Percentiles rank a stretch among this genome's conserved stretches.
Conservation (phyloP, 2,113 vertebrate genomes). For the Tychaedon coryphoeus region DNA sequence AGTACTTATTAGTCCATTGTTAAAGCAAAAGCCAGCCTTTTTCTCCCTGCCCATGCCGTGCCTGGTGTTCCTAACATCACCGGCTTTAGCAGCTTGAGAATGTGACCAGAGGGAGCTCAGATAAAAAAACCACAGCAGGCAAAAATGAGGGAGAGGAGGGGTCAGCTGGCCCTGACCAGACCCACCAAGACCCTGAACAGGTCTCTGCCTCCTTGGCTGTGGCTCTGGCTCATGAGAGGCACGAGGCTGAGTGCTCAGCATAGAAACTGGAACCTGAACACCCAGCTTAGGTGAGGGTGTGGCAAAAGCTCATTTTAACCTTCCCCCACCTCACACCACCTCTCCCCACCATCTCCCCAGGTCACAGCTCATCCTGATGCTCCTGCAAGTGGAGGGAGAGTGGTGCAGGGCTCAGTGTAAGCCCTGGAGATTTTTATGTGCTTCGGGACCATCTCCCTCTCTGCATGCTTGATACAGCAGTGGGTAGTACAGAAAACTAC, state of each 20-base stretch:
- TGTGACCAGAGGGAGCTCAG: background rate
- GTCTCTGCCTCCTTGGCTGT: background rate
- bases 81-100: background rate
- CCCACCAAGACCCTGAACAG: background rate
- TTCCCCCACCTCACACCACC: background rate
- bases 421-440: accelerated
- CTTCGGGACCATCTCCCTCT: background rate
- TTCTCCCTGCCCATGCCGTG: background rate
- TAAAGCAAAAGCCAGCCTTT: background rate
- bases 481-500: background rate
- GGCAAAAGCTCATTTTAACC: background rate
- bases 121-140: background rate
- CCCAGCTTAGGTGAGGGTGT: background rate
- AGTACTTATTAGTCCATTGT: background rate
- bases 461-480: background rate
- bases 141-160: background rate
- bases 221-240: background rate
- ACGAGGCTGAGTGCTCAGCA: accelerated
- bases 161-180: background rate
- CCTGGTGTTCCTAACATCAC: background rate
- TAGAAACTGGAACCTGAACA: background rate
- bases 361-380: background rate
- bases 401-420: background rate
- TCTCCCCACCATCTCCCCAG: background rate
- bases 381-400: background rate